Conservation (phyloP, 2,113 vertebrate species). For the Scatophagus argus region DNA sequence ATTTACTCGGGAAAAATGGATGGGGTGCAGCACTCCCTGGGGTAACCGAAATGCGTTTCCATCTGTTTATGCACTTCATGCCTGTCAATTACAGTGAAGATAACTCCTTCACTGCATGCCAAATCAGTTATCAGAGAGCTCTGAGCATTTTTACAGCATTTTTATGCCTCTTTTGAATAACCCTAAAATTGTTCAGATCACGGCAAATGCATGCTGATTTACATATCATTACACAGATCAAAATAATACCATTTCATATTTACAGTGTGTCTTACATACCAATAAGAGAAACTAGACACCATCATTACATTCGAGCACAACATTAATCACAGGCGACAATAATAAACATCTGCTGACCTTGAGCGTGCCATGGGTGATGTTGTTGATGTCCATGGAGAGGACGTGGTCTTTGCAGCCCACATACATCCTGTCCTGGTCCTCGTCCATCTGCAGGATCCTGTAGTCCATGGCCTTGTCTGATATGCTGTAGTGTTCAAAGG, state of each 20-base stretch:
- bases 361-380: slow-evolving; percentile 92
- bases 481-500: slow-evolving; percentile 91
- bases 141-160: too few species aligned
- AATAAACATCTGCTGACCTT: slow-evolving; percentile 85
- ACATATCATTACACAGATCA: slow-evolving; percentile 37
- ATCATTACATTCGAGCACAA: not conserved
- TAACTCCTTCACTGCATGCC: slow-evolving; percentile 46
- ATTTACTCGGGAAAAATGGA: slow-evolving; percentile 66
- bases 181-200: slow-evolving; percentile 35
- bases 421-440: slow-evolving; percentile 98
- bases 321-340: not conserved
- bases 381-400: slow-evolving; percentile 97
- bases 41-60: slow-evolving; percentile 62
- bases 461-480: slow-evolving; percentile 94
- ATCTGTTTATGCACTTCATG: slow-evolving; percentile 73
- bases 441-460: slow-evolving; percentile 97
- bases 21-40: slow-evolving; percentile 49
- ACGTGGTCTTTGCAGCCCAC: slow-evolving; percentile 98
- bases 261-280: too few species aligned
- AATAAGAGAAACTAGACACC: not conserved
- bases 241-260: slow-evolving; percentile 19
- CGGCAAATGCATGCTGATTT: slow-evolving; percentile 50
- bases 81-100: slow-evolving; percentile 67
- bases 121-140: slow-evolving; percentile 53
- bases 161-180: slow-evolving; percentile 37